Conservation (phyloP, 2,113 vertebrate genomes). For the Myotis lucifugus region DNA sequence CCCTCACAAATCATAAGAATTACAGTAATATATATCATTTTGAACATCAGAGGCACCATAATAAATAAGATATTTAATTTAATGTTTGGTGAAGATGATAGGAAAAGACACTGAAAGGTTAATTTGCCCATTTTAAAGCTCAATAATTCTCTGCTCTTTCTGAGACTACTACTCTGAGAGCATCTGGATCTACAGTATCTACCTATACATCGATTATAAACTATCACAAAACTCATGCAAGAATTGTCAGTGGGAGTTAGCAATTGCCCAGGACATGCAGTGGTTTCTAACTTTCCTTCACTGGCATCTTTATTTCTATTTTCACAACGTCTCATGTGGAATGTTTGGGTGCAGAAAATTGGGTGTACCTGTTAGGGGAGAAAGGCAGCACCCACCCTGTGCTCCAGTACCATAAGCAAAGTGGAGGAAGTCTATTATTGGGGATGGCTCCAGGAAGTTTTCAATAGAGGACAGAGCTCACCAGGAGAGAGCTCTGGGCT, state of each 20-base stretch:
- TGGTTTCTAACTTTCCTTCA: neutral
- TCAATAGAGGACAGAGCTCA: neutral
- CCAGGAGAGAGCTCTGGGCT: neutral
- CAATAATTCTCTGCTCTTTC: constrained; percentile 22
- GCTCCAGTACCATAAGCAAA: neutral
- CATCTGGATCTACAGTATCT: neutral
- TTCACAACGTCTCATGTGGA: neutral
- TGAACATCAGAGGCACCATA: constrained; percentile 32
- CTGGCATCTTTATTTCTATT: constrained; percentile 16
- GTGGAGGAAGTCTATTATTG: neutral
- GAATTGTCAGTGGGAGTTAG: neutral
- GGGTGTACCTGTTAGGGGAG: neutral
- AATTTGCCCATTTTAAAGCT: constrained; percentile 44
- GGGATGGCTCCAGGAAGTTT: neutral
- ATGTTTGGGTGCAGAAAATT: neutral
- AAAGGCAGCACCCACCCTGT: neutral
- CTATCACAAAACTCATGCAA: neutral
- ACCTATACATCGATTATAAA: neutral
- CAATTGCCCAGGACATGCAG: neutral
- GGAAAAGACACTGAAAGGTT: constrained; percentile 3
- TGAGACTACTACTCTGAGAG: neutral
- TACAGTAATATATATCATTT: neutral
- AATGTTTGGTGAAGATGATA: constrained; percentile 26
- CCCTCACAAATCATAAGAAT: neutral
- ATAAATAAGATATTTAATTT: constrained; percentile 60